phyloP scores from a whole-genome alignment of 2,797 vertebrate species.

The Lates japonicus region DNA sequence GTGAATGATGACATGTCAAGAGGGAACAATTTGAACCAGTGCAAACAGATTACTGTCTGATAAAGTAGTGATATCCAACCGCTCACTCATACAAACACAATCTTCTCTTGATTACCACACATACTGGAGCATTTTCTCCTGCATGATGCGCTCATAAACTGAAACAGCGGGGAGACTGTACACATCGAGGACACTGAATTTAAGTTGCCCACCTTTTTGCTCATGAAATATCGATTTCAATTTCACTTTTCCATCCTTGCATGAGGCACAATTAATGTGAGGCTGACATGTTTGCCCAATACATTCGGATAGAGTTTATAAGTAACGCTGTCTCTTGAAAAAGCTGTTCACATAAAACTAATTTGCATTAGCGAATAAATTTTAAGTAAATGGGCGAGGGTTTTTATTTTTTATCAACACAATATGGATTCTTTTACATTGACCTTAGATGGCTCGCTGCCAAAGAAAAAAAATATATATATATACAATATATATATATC shows the following conservation, averaged over 20 bases:
- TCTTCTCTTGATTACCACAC: slow-evolving; percentile 70
- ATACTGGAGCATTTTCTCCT: slow-evolving; percentile 43
- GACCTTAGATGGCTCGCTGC: background rate
- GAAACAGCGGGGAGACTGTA: slow-evolving; percentile 47
- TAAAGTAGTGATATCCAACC: slow-evolving; percentile 71
- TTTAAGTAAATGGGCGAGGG: background rate
- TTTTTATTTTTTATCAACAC: background rate
- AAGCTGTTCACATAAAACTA: background rate
- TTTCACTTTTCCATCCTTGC: slow-evolving; percentile 6
- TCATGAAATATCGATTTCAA: slow-evolving; percentile 11
- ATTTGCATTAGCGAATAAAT: background rate
- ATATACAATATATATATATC: too few relatives aligned
- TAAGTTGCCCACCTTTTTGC: slow-evolving; percentile 29
- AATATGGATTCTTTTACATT: background rate
- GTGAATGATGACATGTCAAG: slow-evolving; percentile 77
- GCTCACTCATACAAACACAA: slow-evolving; percentile 72
- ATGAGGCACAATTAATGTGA: background rate
- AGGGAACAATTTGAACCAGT: slow-evolving; percentile 74
- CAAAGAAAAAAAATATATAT: too few relatives aligned
- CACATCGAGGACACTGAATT: slow-evolving; percentile 26
- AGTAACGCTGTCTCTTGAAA: background rate
- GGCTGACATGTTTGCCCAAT: background rate
- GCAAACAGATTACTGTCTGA: slow-evolving; percentile 80
- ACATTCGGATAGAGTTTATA: background rate
- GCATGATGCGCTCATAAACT: slow-evolving; percentile 52